Base-by-base conservation (phyloP, 1,140 invertebrate genomes). In the Drosophila funebris region DNA sequence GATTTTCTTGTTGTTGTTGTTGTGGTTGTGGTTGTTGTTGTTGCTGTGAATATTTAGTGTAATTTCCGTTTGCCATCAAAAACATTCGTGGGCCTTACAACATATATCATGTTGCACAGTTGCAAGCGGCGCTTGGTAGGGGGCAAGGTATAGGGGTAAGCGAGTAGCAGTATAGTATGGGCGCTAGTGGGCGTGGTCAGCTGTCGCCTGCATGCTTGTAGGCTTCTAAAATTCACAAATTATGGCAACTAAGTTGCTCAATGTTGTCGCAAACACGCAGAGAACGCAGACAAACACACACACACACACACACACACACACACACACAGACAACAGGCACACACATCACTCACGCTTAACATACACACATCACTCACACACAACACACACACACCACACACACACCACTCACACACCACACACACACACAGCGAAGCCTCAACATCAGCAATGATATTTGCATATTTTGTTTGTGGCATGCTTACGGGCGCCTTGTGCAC, bases 191-290 rank as follows among this genome's bases (percentile, higher is more conserved):
- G 18, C 31, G 68, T 46, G 63, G 53, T 52, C 61, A 57, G 58
- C 71, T 87, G 82, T 85, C 82, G 77, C 29, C 33, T 69, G 70
- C 81, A 87, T 75, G 77, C 73, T 61, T 62, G 73, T 56, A 22
- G 31, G 57, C 57, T 57, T 64, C 74, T 81, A 69, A 85, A 85
- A 87, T 85, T 78, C 78, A 78, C 77, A 87, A 85, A 85, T 85
- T 87, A 85, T 85, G 82, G 82, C 82, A 85, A 85, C 82, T 85
- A 75, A 85, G 78, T 85, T 87, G 77, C 82, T 33, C 62, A 16
- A 81, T 84, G 81, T 63, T 81, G 81, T 75, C 77, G 41, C 56
- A 54, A 31, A 37, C 48, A 48, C 27, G 33, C 33, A 67, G 13
- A n/a, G 18, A 41, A 36, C 14, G 46, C 33, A 64, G 4, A 4